Percentiles rank a stretch among this genome's conserved stretches.
Evolutionary conservation across 2,888 invertebrate genomes (phyloP).

Genomic region (Lasiommata megera): DNA sequence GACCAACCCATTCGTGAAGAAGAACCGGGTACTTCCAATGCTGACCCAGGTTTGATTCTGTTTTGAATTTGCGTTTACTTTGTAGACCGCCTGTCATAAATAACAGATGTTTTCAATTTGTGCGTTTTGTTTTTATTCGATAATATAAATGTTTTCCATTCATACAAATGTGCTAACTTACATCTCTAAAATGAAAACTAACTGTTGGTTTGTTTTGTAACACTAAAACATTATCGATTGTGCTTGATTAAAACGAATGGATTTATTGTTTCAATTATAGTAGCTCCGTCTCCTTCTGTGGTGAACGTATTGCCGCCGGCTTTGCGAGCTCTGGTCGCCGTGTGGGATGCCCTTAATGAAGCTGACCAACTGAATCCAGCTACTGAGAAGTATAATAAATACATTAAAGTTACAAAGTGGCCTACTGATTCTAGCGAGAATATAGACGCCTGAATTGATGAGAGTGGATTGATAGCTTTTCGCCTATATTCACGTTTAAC

Average conservation of each 20-base stretch:
- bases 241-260: neutral
- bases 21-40: conserved; percentile 40
- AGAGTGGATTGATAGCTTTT: no score
- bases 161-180: no score
- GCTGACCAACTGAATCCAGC: conserved; percentile 60
- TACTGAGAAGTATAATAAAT: conserved; percentile 58
- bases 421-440: no score
- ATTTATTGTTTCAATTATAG: neutral
- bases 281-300: conserved; percentile 56
- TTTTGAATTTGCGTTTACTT: neutral
- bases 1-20: conserved; percentile 79
- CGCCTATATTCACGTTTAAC: no score
- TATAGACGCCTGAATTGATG: no score
- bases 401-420: neutral
- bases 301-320: conserved; percentile 93
- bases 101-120: no score
- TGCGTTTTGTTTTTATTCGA: no score
- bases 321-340: conserved; percentile 90
- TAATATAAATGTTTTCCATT: no score
- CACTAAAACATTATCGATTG: no score
- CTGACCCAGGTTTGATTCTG: conserved; percentile 22
- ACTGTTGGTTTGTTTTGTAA: no score
- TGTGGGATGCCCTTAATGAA: conserved; percentile 93
- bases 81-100: no score
- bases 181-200: no score